phyloP scores from a whole-genome alignment of 2,797 vertebrate genomes.

The Emydoidea blandingii region DNA sequence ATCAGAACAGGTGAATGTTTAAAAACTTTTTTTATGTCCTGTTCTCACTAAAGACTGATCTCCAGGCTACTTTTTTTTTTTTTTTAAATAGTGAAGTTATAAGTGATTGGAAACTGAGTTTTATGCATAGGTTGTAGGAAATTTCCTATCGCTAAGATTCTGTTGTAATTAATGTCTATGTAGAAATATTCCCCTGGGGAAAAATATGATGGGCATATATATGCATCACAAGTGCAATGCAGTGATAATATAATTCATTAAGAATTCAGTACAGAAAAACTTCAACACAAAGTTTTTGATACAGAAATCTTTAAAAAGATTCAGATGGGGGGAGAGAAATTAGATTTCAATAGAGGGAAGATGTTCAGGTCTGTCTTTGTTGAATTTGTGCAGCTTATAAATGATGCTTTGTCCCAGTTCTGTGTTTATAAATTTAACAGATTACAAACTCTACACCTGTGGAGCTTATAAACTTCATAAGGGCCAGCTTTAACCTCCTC shows the following conservation, averaged over 20 bases:
- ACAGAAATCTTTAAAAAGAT: background rate
- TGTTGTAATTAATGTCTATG: slow-evolving; percentile 5
- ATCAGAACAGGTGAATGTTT: background rate
- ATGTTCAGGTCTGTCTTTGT: background rate
- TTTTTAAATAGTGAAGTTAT: background rate
- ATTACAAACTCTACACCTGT: background rate
- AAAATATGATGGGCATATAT: background rate
- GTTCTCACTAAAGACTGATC: background rate
- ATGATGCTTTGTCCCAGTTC: background rate
- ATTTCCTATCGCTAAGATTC: background rate
- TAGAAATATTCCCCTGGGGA: background rate
- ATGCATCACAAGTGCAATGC: background rate
- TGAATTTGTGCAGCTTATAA: background rate
- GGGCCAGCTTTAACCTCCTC: background rate
- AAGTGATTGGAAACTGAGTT: background rate
- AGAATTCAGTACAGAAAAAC: background rate
- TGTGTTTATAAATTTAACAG: background rate
- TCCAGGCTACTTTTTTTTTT: background rate
- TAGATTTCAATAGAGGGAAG: background rate
- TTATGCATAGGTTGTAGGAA: background rate
- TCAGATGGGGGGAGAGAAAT: background rate
- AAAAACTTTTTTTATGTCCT: background rate
- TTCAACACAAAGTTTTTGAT: background rate
- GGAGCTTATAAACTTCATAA: no score
- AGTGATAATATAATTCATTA: background rate